phyloP scores from a whole-genome alignment of 2,797 vertebrate genomes.

The Novumbra hubbsi region DNA sequence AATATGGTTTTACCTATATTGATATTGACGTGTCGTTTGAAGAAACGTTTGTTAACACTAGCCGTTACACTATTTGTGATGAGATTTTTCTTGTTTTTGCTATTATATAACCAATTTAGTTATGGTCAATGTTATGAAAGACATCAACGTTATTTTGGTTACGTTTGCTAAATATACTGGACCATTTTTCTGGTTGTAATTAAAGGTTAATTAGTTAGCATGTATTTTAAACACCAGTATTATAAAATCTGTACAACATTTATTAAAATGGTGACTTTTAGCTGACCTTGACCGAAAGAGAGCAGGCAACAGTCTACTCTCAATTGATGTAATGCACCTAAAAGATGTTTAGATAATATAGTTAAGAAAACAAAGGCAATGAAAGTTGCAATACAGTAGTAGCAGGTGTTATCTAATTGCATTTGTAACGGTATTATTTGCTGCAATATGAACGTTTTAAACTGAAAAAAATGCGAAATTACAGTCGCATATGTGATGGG shows the following conservation, averaged over 20 bases:
- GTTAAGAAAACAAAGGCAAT: neutral
- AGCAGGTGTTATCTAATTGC: neutral
- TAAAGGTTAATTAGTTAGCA: too few relatives aligned
- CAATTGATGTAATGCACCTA: neutral
- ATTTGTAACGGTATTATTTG: neutral
- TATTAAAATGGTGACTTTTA: neutral
- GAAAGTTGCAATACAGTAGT: neutral
- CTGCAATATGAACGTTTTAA: neutral
- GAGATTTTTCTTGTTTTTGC: neutral
- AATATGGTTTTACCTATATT: neutral
- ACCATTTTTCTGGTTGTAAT: neutral
- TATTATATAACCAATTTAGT: neutral
- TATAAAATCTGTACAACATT: neutral
- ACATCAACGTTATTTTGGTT: too few relatives aligned
- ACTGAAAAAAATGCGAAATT: neutral
- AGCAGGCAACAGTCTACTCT: neutral
- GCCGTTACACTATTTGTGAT: neutral
- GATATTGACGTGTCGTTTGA: neutral
- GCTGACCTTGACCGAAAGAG: neutral
- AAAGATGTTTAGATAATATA: neutral
- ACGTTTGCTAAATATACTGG: neutral
- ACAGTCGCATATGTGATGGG: neutral
- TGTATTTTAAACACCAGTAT: too few relatives aligned
- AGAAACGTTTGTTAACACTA: neutral
- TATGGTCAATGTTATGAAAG: neutral